phyloP scores from a whole-genome alignment of 2,888 invertebrate genomes.

The Eubasilissa splendida region DNA sequence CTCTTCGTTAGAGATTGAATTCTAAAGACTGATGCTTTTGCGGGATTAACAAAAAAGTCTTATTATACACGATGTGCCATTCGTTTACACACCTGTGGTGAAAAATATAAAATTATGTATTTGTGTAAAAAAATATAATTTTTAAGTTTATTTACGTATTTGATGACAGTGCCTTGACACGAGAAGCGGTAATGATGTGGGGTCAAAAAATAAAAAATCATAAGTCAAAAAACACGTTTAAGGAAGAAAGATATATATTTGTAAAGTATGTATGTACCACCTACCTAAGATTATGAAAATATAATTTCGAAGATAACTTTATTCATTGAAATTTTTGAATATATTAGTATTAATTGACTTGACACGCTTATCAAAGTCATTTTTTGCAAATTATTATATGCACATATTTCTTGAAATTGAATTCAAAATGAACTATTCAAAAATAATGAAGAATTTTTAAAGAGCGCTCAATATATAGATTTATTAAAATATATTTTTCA shows the following conservation, averaged over 20 bases:
- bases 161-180: constrained; percentile 44
- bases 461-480: no score
- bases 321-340: no score
- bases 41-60: constrained; percentile 22
- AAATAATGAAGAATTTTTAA: no score
- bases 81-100: not conserved
- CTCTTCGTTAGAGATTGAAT: constrained; percentile 41
- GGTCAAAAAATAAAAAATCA: constrained; percentile 23
- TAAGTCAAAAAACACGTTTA: not conserved
- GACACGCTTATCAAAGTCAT: no score
- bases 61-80: constrained; percentile 23
- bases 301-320: no score
- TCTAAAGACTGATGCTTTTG: constrained; percentile 48
- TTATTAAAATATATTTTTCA: no score
- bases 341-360: no score
- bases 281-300: not conserved
- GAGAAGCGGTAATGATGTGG: constrained; percentile 26
- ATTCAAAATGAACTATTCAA: no score
- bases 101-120: not conserved
- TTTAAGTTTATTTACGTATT: constrained; percentile 15
- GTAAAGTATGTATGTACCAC: not conserved
- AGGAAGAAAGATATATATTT: not conserved
- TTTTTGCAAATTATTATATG: no score
- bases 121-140: not conserved
- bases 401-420: no score